Evolutionary conservation across 1,140 invertebrate species (phyloP), one percentile per base, ranked within the genome.

Genomic region (Venustaconcha ellipsiformis): DNA sequence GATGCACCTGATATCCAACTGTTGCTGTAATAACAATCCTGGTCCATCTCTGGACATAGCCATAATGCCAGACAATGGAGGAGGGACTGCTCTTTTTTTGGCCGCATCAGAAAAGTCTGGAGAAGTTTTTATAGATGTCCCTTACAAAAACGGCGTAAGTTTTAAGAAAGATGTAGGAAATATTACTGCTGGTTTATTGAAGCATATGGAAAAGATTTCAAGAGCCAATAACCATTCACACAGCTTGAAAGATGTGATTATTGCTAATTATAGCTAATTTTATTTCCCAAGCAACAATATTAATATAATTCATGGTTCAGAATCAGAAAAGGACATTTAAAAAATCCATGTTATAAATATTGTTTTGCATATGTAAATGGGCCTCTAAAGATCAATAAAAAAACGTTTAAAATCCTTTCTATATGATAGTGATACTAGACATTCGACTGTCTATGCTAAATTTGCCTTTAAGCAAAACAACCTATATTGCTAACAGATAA

Each of bases 1-100:
- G 57, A 77, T 77, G 75, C 75, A 77, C 56, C 48, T 77, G 3
- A 70, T 77, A 23, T 77, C 75, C 6, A 77, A 77, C 30, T 77
- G 75, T 55, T 77, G 75, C 58, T 77, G 75, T 66, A 37, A n/a
- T 6, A 56, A 17, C 3, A 58, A 68, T 37, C 75, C 75, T 15
- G 23, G 67, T n/a, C 75, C 75, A 18, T 72, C 69, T 12, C 55
- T 77, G 12, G 75, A 77, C 63, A 72, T 77, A n/a, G 75, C 75
- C 18, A 23, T 77, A 8, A 72, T 77, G 14, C 70, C 69, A 0
- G 75, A 23, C 8, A 58, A 62, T 11, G 14, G 68, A n/a, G 70
- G 65, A 13, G 75, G 75, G 8, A 66, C 72, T 23, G 75, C 75
- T 0, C 70, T 77, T 4, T 66, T 77, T 23, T 62, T 63, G 37